Base-by-base conservation (phyloP, 2,113 vertebrate genomes). In the Eira barbara region DNA sequence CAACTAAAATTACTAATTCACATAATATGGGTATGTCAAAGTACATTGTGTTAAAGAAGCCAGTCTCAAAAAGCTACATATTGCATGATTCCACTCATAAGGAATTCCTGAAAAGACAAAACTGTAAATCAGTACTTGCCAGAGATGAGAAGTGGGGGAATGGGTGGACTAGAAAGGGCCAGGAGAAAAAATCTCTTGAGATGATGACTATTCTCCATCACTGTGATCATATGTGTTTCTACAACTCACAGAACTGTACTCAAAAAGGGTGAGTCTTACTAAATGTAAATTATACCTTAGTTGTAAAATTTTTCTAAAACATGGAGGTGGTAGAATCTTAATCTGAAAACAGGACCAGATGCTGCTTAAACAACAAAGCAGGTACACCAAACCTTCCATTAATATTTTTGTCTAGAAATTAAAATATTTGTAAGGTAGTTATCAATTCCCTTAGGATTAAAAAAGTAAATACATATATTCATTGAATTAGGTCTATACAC, bases 11-110 rank as follows among this genome's bases (percentile, higher is more conserved):
- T 73, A 55, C 76, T 94, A 61, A 92, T 34, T 89, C 18, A 36
- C 45, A 96, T 92, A 97, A 65, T 67, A 89, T 20, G 20, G 10
- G 45, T 67, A 21, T 65, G 52, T 94, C 36, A 83, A 96, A 63
- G 31, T 27, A 18, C 42, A 63, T n/a, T 88, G 80, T 15, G 7
- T 78, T 78, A 91, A 82, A 87, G 69, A 76, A 34, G 21, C 8
- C 71, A 74, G 69, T 79, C 61, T 96, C 23, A 94, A 83, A 97
- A 92, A 4, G 45, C 49, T 89, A 81, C 31, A 96, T 55, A 89
- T 12, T 39, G 5, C 31, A 69, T 71, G 65, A 92, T 31, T 92
- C n/a, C 47, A 76, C 31, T 71, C 73, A 88, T 25, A 84, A 45
- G 20, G 49, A 95, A 84, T 80, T 89, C 55, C 80, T 36, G 12